Evolutionary conservation across 1,140 invertebrate genomes (phyloP).

Genomic region (Bombus haemorrhoidalis): DNA sequence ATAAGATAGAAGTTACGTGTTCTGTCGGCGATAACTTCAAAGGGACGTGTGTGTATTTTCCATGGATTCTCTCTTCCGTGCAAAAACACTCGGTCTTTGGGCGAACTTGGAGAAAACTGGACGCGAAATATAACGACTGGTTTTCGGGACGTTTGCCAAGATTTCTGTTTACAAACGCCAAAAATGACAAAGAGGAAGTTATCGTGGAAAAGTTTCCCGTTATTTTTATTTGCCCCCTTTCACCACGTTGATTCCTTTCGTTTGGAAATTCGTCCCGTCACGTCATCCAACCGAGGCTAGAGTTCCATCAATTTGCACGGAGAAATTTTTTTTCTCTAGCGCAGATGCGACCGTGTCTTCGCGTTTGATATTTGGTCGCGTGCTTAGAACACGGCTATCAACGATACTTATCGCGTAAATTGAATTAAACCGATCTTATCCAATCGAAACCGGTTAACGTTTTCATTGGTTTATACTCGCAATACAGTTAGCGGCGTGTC

Average conservation of each 20-base stretch:
- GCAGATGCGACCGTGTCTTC: not conserved
- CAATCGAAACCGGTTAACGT: constrained; percentile 45
- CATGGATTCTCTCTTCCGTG: not conserved
- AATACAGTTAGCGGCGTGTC: constrained; percentile 28
- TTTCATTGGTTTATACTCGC: constrained; percentile 38
- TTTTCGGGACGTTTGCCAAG: constrained; percentile 58
- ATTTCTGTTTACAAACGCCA: constrained; percentile 74
- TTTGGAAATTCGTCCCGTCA: constrained; percentile 46
- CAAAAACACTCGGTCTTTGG: constrained; percentile 3
- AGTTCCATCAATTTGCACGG: constrained; percentile 53
- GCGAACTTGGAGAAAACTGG: not conserved
- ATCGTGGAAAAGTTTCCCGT: constrained; percentile 59
- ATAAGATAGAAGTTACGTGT: constrained; percentile 30
- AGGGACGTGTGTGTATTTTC: constrained; percentile 18
- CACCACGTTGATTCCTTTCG: not conserved
- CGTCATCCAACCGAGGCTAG: not conserved
- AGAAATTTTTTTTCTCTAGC: constrained; percentile 19
- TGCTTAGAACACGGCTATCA: not conserved
- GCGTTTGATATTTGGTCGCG: not conserved
- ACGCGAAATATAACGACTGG: constrained; percentile 9
- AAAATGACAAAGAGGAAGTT: constrained; percentile 67
- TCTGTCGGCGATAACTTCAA: not conserved
- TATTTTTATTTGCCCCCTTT: constrained; percentile 2
- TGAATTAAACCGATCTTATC: constrained; percentile 27
- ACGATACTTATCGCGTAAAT: constrained; percentile 39